Evolutionary conservation across 2,888 invertebrate species (phyloP).

Genomic region (Tachina fera): DNA sequence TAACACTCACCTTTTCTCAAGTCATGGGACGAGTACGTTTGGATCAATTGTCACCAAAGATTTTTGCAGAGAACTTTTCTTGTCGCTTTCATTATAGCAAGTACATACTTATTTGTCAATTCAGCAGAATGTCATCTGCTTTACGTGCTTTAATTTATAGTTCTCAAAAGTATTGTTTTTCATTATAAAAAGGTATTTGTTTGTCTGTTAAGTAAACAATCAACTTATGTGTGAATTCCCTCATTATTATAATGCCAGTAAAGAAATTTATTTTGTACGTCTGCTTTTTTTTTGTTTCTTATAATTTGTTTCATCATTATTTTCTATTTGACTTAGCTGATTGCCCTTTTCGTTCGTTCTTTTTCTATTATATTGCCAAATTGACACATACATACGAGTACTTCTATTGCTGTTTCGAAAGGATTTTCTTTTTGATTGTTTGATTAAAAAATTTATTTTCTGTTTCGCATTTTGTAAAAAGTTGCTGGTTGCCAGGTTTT

Average conservation of each 20-base stretch:
- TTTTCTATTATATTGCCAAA: slow-evolving; percentile 17
- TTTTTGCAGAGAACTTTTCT: slow-evolving; percentile 8
- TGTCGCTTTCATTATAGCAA: neutral
- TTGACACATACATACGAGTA: no score
- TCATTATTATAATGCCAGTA: slow-evolving; percentile 63
- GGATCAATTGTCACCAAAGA: no score
- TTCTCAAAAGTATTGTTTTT: slow-evolving; percentile 41
- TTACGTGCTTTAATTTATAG: slow-evolving; percentile 27
- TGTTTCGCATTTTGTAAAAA: neutral
- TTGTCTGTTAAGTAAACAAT: neutral
- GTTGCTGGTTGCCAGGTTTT: slow-evolving; percentile 1
- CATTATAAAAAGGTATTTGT: slow-evolving; percentile 3
- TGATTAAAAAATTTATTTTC: slow-evolving; percentile 15
- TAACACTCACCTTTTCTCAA: no score
- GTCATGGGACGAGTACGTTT: no score
- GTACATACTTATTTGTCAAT: neutral
- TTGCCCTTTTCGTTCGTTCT: neutral
- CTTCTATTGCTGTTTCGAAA: slow-evolving; percentile 53
- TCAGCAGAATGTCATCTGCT: neutral
- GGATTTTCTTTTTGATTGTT: slow-evolving; percentile 42
- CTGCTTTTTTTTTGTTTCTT: neutral
- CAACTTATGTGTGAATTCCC: slow-evolving; percentile 48
- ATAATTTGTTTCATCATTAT: slow-evolving; percentile 18
- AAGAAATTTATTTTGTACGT: slow-evolving; percentile 36
- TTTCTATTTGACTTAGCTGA: slow-evolving; percentile 29